These are phyloP conservation scores for Menidia beryllina DNA, from an alignment of 2,113 vertebrate species.

Conservation along the genomic window DNA sequence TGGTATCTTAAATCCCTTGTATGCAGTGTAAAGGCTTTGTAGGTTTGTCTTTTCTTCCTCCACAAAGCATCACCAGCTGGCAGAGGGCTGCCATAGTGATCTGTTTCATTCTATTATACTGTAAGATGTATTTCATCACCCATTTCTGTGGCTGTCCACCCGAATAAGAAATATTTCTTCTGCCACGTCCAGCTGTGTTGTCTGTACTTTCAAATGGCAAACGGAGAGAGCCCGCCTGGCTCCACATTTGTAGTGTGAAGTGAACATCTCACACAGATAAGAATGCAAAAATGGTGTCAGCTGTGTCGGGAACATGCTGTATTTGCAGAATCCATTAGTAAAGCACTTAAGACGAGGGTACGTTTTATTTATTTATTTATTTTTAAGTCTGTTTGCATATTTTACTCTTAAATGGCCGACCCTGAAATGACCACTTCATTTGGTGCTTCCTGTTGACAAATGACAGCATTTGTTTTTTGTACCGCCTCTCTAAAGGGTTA, in stretches of 20 bases:
- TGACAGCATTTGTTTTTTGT: background rate
- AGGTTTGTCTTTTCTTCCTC: conserved; percentile 27
- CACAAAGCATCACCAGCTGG: conserved; percentile 23
- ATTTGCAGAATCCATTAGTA: conserved; percentile 7
- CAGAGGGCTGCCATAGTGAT: conserved; percentile 39
- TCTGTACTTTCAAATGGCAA: conserved; percentile 24
- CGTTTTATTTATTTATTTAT: background rate
- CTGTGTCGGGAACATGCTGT: background rate
- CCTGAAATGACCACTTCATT: background rate
- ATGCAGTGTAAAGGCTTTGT: conserved; percentile 42
- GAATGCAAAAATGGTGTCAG: background rate
- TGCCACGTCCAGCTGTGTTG: conserved; percentile 45
- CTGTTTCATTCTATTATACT: conserved; percentile 50
- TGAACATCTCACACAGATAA: background rate
- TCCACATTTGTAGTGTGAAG: background rate
- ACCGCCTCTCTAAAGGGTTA: background rate
- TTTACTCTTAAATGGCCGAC: background rate
- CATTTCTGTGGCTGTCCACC: conserved; percentile 60
- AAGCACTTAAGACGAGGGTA: background rate
- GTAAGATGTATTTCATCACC: conserved; percentile 56
- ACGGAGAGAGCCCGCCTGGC: background rate
- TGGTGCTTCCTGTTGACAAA: background rate
- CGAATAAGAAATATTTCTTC: conserved; percentile 71
- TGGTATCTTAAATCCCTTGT: conserved; percentile 49
- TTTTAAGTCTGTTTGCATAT: background rate